Percentiles rank a stretch among this genome's conserved stretches.
phyloP scores from a whole-genome alignment of 2,888 invertebrate species.

The Mongoloraphidia duomilia region DNA sequence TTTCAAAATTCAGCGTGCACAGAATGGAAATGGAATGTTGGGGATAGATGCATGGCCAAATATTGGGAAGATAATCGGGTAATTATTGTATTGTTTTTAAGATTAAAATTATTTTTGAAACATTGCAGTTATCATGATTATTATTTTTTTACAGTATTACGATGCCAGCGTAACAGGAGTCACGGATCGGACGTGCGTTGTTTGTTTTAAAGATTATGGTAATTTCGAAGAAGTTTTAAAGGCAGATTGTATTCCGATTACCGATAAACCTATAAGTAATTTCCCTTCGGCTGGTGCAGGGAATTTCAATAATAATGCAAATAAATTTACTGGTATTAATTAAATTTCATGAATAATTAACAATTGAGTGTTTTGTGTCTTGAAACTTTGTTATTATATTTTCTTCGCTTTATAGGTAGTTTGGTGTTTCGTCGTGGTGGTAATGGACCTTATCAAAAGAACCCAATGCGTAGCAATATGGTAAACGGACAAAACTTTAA shows the following conservation, averaged over 20 bases:
- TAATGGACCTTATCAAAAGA: too few relatives aligned
- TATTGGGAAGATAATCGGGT: constrained; percentile 89
- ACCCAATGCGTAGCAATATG: too few relatives aligned
- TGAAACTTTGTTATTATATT: too few relatives aligned
- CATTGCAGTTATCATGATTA: neutral
- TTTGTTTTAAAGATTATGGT: constrained; percentile 75
- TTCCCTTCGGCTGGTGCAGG: too few relatives aligned
- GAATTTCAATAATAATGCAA: too few relatives aligned
- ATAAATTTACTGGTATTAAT: too few relatives aligned
- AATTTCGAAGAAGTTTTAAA: constrained; percentile 81
- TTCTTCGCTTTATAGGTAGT: too few relatives aligned
- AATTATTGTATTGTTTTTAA: constrained; percentile 10
- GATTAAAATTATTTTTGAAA: constrained; percentile 8
- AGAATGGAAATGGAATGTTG: constrained; percentile 52
- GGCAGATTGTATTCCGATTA: constrained; percentile 60
- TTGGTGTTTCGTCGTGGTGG: too few relatives aligned
- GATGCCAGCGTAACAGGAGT: constrained; percentile 70
- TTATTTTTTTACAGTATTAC: constrained; percentile 48
- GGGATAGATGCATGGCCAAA: constrained; percentile 75
- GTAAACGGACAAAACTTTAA: too few relatives aligned
- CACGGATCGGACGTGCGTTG: constrained; percentile 71
- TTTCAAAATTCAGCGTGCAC: neutral
- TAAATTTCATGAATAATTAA: too few relatives aligned
- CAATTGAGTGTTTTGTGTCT: too few relatives aligned
- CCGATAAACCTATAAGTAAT: constrained; percentile 11